Conservation (phyloP, 2,113 vertebrate genomes). For the Perognathus longimembris region DNA sequence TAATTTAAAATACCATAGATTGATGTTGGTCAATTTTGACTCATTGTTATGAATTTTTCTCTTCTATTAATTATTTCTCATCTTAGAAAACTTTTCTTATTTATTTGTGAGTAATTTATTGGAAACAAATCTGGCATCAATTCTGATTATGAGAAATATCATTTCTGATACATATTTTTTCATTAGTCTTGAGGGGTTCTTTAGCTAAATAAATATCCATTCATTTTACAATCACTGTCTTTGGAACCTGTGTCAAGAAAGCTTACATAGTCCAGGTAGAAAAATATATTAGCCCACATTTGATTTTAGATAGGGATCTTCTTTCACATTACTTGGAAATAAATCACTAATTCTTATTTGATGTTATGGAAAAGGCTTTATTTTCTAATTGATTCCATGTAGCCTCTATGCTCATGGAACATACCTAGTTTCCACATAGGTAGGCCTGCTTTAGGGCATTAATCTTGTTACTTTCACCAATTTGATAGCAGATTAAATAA, state of each 20-base stretch:
- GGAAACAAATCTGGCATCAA: neutral
- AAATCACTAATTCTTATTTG: neutral
- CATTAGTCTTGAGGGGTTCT: neutral
- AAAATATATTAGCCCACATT: neutral
- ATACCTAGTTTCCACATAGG: rapidly evolving
- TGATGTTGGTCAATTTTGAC: neutral
- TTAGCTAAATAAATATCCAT: neutral
- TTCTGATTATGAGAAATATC: neutral
- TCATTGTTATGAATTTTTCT: neutral
- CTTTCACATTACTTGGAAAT: no score
- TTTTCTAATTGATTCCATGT: neutral
- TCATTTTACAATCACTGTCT: neutral
- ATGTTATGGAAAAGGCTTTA: neutral
- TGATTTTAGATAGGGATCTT: no score
- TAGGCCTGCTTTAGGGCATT: neutral
- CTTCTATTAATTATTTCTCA: neutral
- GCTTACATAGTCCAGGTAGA: neutral
- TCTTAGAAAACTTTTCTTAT: neutral
- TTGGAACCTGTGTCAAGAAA: neutral
- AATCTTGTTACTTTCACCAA: neutral
- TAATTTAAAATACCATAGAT: neutral
- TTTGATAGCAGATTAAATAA: neutral
- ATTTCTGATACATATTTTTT: neutral
- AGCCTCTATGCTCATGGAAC: rapidly evolving
- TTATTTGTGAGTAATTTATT: neutral